Evolutionary conservation across 2,797 vertebrate genomes (phyloP), one percentile per base, ranked within the genome.

Genomic region (Bucorvus abyssinicus): DNA sequence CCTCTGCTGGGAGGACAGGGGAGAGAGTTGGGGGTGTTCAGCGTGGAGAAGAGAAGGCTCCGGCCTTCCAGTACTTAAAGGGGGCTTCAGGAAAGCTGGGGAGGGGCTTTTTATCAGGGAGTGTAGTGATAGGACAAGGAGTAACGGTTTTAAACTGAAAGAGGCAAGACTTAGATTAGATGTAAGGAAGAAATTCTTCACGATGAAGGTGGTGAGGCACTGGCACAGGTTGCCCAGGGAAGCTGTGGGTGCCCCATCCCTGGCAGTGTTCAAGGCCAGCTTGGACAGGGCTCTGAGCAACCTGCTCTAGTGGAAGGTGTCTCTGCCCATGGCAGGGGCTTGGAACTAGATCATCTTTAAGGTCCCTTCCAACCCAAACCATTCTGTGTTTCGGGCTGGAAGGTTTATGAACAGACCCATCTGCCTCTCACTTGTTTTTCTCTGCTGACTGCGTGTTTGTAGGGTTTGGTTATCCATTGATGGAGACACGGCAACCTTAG

Each of bases 341-440:
- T 57, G 32, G 55, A 32, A 34, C 27, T 29, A 29, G 50, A 16
- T 29, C 26, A n/a, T 22, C 55, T 56, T 56, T 49, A 49, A 29
- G 60, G 12, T 63, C 38, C 60, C 6, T 42, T 42, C 60, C 40
- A 30, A 30, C 27, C 40, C 40, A 56, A n/a, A n/a, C 21, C 56
- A 10, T 42, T 63, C 61, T 22, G 8, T 60, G 36, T 11, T 38
- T 60, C 34, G 32, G 50, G 26, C 38, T 52, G 52, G 45, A 11
- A 55, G 7, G 18, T 42, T 60, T 32, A 17, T 17, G 53, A 40
- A 3, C 1, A 52, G 50, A 47, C 23, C 7, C 0, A 0, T 11
- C 53, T 67, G 65, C 84, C 47, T 78, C 60, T 49, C 15, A 14
- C 34, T 47, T 40, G 24, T 20, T 15, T 21, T 30, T 57, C 47